Percentiles rank a stretch among this genome's conserved stretches.
phyloP scores from a whole-genome alignment of 2,797 vertebrate genomes.

The Pygocentrus nattereri region DNA sequence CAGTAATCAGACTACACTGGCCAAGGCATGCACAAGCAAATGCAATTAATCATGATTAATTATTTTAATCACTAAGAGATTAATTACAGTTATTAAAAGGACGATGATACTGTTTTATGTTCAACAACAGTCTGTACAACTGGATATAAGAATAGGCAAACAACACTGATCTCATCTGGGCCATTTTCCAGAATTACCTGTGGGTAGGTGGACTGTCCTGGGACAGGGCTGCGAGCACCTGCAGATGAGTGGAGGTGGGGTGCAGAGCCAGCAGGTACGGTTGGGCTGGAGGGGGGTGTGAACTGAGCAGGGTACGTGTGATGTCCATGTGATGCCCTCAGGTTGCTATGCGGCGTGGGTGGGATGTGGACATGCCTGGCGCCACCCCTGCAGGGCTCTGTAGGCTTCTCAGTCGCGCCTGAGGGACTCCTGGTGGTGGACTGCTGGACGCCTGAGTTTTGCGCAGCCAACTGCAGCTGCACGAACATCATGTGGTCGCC shows the following conservation, averaged over 20 bases:
- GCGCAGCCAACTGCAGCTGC: slow-evolving; percentile 90
- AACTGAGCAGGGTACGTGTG: slow-evolving; percentile 61
- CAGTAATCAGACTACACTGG: too few species aligned
- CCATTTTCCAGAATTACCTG: slow-evolving; percentile 78
- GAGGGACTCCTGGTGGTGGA: slow-evolving; percentile 69
- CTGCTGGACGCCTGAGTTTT: slow-evolving; percentile 74
- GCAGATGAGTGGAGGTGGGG: slow-evolving; percentile 50
- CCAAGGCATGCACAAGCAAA: too few species aligned
- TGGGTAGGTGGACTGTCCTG: slow-evolving; percentile 71
- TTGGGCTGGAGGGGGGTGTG: slow-evolving; percentile 53
- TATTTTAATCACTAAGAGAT: neutral
- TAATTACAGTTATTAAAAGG: neutral
- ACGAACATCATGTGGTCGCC: slow-evolving; percentile 95
- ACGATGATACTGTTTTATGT: neutral
- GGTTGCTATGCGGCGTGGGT: slow-evolving; percentile 9
- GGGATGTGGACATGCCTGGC: slow-evolving; percentile 52
- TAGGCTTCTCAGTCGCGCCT: slow-evolving; percentile 33
- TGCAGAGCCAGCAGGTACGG: slow-evolving; percentile 60
- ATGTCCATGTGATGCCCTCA: slow-evolving; percentile 36
- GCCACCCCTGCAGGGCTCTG: slow-evolving; percentile 38
- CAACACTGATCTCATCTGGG: neutral
- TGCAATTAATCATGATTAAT: too few species aligned
- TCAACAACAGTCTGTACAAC: neutral
- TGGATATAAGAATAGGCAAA: neutral
- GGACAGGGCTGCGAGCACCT: slow-evolving; percentile 57